Conservation (phyloP, 2,888 invertebrate species). For the Meteorus colon region DNA sequence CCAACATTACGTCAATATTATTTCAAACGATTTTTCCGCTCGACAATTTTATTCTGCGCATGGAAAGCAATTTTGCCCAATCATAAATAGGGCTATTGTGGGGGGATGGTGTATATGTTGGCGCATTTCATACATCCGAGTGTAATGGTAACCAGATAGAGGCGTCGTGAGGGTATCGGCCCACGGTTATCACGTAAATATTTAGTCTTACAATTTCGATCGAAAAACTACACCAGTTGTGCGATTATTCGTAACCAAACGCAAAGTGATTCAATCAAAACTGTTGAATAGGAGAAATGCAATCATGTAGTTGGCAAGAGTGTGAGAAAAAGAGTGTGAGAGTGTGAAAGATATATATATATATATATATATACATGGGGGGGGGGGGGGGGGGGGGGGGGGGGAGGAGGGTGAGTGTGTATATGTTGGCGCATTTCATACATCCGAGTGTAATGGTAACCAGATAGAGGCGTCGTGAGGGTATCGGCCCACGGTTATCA, state of each 20-base stretch:
- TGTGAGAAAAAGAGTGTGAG: not conserved
- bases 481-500: slow-evolving; percentile 69
- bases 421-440: slow-evolving; percentile 73
- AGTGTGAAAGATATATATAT: not conserved
- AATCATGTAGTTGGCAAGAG: not conserved
- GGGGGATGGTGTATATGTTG: slow-evolving; percentile 72
- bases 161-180: slow-evolving; percentile 71
- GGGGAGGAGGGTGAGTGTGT: slow-evolving; percentile 72
- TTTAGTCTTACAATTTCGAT: slow-evolving; percentile 36
- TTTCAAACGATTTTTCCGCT: slow-evolving; percentile 66
- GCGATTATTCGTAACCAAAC: not conserved
- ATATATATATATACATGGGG: too few relatives aligned
- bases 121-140: slow-evolving; percentile 73
- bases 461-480: slow-evolving; percentile 72
- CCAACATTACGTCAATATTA: slow-evolving; percentile 24
- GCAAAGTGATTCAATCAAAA: not conserved
- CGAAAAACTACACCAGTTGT: not conserved
- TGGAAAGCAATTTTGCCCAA: slow-evolving; percentile 74
- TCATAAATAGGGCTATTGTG: slow-evolving; percentile 74
- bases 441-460: slow-evolving; percentile 73
- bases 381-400: too few relatives aligned
- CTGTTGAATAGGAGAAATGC: not conserved
- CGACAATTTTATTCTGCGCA: slow-evolving; percentile 74
- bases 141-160: slow-evolving; percentile 73
- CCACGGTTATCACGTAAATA: slow-evolving; percentile 69